Conservation (phyloP, 2,113 vertebrate genomes). For the Amazona guildingii region DNA sequence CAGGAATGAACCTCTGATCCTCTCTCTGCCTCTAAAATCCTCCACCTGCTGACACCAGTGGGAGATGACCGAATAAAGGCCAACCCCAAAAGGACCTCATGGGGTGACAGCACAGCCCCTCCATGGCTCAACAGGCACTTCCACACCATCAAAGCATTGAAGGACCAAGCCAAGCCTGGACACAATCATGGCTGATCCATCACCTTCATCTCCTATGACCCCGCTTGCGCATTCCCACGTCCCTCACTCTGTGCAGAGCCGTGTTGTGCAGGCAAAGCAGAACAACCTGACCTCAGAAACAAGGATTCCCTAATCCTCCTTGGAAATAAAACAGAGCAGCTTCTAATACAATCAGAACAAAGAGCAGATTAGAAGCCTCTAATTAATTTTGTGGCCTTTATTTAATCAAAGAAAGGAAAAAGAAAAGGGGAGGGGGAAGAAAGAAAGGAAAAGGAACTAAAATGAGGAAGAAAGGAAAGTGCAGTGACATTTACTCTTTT, state of each 20-base stretch:
- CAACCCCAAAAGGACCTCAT: background rate
- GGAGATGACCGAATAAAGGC: background rate
- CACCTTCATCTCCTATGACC: background rate
- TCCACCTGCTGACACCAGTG: background rate
- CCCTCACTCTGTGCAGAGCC: conserved; percentile 32
- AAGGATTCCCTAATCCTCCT: conserved; percentile 63
- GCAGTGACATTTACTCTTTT: conserved; percentile 98
- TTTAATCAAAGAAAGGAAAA: conserved; percentile 40
- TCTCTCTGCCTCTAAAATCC: background rate
- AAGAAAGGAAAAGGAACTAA: background rate
- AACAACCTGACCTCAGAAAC: conserved; percentile 51
- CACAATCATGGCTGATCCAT: background rate
- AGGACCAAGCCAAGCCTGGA: background rate
- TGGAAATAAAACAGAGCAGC: conserved; percentile 67
- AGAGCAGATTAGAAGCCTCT: conserved; percentile 81
- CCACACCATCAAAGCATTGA: background rate
- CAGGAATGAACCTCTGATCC: background rate
- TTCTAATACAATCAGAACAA: conserved; percentile 70
- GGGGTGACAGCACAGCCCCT: background rate
- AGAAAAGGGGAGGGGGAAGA: background rate
- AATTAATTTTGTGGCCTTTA: conserved; percentile 93
- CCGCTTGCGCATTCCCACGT: background rate
- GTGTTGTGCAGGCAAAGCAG: conserved; percentile 45
- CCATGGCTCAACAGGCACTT: background rate
- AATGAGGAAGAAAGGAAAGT: conserved; percentile 78